Evolutionary conservation across 2,888 invertebrate species (phyloP).

Genomic region (Polietes domitor): DNA sequence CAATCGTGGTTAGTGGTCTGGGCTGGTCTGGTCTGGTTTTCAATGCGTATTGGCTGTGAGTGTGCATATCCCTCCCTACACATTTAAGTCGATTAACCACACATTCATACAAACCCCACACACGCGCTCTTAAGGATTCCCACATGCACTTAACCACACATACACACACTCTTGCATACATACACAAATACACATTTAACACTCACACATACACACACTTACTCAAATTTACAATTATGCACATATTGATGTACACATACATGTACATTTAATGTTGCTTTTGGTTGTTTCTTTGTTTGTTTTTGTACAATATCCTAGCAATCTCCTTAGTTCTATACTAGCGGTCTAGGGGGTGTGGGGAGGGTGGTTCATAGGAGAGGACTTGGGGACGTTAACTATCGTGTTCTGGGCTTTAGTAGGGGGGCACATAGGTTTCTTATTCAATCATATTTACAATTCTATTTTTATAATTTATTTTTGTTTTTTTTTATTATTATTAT

Average conservation of each 20-base stretch:
- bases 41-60: too few species aligned
- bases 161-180: not conserved
- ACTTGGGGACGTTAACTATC: not conserved
- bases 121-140: too few species aligned
- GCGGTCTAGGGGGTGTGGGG: not conserved
- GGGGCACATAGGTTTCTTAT: conserved; percentile 33
- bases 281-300: not conserved
- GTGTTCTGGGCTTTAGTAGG: conserved; percentile 7
- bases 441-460: conserved; percentile 8
- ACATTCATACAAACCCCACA: not conserved
- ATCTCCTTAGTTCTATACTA: conserved; percentile 37
- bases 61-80: too few species aligned
- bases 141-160: not conserved
- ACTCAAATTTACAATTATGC: not conserved
- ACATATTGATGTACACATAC: not conserved
- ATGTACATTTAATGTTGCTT: conserved; percentile 13
- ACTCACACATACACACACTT: conserved; percentile 38
- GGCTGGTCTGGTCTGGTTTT: too few species aligned
- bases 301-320: conserved; percentile 36
- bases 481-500: not conserved
- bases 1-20: too few species aligned
- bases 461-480: not conserved
- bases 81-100: not conserved
- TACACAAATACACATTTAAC: not conserved
- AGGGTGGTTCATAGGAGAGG: not conserved